Percentiles rank a stretch among this genome's conserved stretches.
These are phyloP conservation scores for Crotalus helleri DNA, from an alignment of 2,113 vertebrate genomes.

Conservation along the genomic window DNA sequence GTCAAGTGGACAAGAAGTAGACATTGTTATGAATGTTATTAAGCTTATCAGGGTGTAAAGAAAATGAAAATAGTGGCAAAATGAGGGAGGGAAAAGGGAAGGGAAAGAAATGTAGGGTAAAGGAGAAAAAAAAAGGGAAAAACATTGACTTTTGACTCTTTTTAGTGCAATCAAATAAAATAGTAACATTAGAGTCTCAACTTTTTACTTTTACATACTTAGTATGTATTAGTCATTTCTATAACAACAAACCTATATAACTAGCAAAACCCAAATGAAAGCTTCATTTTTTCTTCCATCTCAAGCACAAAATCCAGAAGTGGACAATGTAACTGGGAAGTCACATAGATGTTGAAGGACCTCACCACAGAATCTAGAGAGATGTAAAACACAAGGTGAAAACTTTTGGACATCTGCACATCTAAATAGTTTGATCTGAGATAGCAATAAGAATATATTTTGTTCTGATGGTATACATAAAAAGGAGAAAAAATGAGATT, in stretches of 20 bases:
- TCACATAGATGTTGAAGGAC: neutral
- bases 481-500: neutral
- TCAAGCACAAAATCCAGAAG: neutral
- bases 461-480: neutral
- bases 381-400: neutral
- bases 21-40: neutral
- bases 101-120: neutral
- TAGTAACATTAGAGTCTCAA: neutral
- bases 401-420: neutral
- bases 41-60: neutral
- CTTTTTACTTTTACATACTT: neutral
- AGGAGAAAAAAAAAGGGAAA: neutral
- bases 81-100: neutral
- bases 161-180: neutral
- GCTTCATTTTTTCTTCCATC: neutral
- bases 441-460: neutral
- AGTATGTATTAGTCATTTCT: neutral
- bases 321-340: neutral
- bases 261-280: neutral
- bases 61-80: neutral
- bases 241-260: neutral
- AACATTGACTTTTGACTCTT: neutral
- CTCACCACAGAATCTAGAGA: neutral
- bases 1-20: neutral
- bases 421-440: neutral